A percentile compares a stretch with the other conserved stretches of the same genome.
Evolutionary conservation across 2,888 invertebrate species (phyloP).

Genomic region (Dasypogon diadema): DNA sequence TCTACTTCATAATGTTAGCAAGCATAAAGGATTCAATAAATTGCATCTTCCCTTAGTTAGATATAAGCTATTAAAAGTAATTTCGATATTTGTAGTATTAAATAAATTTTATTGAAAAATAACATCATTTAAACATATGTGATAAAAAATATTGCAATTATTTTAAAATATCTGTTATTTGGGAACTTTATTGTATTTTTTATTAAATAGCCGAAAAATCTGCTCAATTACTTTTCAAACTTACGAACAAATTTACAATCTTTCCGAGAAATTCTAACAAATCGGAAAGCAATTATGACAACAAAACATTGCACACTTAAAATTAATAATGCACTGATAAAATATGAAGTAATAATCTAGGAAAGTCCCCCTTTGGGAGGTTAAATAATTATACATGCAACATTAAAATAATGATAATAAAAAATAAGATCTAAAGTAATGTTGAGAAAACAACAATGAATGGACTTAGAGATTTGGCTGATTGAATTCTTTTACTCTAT

Average conservation of each 20-base stretch:
- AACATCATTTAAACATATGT: constrained; percentile 35
- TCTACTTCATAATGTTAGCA: no score
- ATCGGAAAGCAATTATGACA: neutral
- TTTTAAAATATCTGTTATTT: constrained; percentile 34
- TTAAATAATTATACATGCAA: no score
- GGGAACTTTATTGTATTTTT: constrained; percentile 2
- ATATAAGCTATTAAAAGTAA: neutral
- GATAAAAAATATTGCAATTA: constrained; percentile 45
- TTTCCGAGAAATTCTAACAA: constrained; percentile 1
- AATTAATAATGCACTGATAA: constrained; percentile 18
- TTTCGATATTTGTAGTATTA: neutral
- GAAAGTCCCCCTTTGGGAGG: neutral
- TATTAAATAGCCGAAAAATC: constrained; percentile 8
- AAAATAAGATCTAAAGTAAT: constrained; percentile 1
- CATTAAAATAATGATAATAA: neutral
- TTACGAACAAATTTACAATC: neutral
- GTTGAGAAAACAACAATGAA: neutral
- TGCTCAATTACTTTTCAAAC: neutral
- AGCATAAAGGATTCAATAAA: no score
- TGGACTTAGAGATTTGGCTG: constrained; percentile 31
- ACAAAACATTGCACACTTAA: constrained; percentile 37
- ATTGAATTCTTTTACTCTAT: constrained; percentile 10
- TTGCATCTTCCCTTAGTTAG: no score
- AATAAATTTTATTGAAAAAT: constrained; percentile 40
- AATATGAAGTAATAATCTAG: neutral